Conservation (phyloP, 64 coral and sea anemone species). For the Dendronephthya gigantea region DNA sequence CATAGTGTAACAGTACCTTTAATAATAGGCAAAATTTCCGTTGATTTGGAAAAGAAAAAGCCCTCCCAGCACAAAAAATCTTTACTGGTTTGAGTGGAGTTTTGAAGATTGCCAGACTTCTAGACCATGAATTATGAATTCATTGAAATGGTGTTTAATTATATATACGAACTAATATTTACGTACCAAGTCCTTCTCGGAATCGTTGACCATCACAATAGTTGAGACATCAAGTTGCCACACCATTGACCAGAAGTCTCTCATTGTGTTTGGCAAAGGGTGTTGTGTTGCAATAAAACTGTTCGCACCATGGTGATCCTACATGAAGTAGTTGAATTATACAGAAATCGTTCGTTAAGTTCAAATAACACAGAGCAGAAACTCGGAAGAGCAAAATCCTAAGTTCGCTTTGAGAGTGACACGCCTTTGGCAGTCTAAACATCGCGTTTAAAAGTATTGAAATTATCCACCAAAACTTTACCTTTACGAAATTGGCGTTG, state of each 20-base stretch:
- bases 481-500: not conserved
- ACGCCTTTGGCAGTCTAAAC: no score
- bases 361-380: no score
- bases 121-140: not conserved
- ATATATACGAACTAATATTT: not conserved
- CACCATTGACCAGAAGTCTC: constrained; percentile 14
- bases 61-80: no score
- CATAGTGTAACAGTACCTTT: no score
- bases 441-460: no score
- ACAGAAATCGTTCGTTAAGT: no score
- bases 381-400: no score
- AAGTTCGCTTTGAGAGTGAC: no score
- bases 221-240: not conserved
- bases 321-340: not conserved
- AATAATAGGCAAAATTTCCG: no score
- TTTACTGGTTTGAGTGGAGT: no score
- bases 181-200: not conserved
- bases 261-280: constrained; percentile 9
- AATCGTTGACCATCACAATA: constrained; percentile 1
- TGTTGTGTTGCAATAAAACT: constrained; percentile 13
- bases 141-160: not conserved
- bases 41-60: no score
- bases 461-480: not conserved
- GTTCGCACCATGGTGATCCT: not conserved
- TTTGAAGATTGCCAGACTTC: not conserved